These are phyloP conservation scores for Xerus rutilus DNA, from an alignment of 2,797 vertebrate species.

Conservation along the genomic window DNA sequence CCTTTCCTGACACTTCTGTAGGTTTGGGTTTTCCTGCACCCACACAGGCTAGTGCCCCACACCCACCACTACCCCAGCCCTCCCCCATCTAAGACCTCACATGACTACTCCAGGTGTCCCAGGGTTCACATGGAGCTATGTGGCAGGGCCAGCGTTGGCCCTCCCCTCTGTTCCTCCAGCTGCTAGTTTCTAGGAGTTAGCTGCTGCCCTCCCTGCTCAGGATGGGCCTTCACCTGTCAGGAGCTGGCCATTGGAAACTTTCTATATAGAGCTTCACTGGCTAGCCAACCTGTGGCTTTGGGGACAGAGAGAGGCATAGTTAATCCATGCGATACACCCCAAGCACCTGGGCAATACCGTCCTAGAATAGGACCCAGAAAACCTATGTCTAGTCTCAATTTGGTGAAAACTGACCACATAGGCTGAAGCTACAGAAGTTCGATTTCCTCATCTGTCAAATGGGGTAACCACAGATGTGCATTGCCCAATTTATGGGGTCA, in stretches of 20 bases:
- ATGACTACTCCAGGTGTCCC: neutral
- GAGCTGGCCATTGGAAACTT: neutral
- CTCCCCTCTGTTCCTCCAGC: neutral
- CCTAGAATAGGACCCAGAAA: neutral
- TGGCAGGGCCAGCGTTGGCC: neutral
- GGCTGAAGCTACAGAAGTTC: neutral
- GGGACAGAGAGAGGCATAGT: slow-evolving; percentile 3
- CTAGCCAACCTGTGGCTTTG: slow-evolving; percentile 1
- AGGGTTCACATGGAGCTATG: neutral
- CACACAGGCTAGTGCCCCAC: neutral
- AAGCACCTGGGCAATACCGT: neutral
- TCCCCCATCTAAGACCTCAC: neutral
- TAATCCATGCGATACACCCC: neutral
- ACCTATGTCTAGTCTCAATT: neutral
- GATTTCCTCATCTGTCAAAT: neutral
- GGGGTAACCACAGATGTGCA: neutral
- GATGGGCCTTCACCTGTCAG: neutral
- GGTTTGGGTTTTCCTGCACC: neutral
- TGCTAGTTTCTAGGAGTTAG: neutral
- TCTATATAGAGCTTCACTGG: neutral
- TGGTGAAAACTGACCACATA: neutral
- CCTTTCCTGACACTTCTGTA: neutral
- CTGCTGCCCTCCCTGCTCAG: neutral
- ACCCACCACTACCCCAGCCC: neutral
- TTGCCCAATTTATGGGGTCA: neutral